phyloP scores from a whole-genome alignment of 2,113 vertebrate species.

The Scomber japonicus region DNA sequence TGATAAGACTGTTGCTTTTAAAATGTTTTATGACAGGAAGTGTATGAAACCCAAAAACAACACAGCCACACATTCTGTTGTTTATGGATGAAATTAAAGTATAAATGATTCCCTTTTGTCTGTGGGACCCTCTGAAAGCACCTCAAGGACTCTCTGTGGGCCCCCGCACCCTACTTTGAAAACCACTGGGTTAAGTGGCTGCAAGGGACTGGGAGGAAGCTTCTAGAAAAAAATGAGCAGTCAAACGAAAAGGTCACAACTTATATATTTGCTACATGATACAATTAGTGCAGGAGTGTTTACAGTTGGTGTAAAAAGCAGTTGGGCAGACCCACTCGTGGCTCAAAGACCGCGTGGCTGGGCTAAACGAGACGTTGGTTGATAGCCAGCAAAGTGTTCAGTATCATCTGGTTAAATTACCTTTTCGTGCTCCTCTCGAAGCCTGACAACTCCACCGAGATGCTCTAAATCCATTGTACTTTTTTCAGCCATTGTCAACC shows the following conservation, averaged over 20 bases:
- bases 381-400: background rate
- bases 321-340: background rate
- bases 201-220: constrained; percentile 33
- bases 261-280: background rate
- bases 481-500: constrained; percentile 74
- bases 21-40: too few species aligned
- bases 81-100: too few species aligned
- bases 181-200: background rate
- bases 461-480: constrained; percentile 60
- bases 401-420: constrained; percentile 78
- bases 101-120: too few species aligned
- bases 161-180: too few species aligned
- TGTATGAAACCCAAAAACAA: too few species aligned
- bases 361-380: constrained; percentile 15
- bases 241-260: background rate
- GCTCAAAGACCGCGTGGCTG: background rate
- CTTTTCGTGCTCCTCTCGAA: constrained; percentile 91
- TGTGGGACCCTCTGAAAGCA: too few species aligned
- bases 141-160: too few species aligned
- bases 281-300: background rate
- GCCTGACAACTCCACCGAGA: constrained; percentile 83
- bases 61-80: too few species aligned
- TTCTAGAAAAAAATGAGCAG: constrained; percentile 58
- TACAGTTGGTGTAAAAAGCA: background rate
- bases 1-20: too few species aligned